Percentiles rank a stretch among this genome's conserved stretches.
These are phyloP conservation scores for Iguana delicatissima DNA, from an alignment of 2,797 vertebrate species.

Conservation along the genomic window DNA sequence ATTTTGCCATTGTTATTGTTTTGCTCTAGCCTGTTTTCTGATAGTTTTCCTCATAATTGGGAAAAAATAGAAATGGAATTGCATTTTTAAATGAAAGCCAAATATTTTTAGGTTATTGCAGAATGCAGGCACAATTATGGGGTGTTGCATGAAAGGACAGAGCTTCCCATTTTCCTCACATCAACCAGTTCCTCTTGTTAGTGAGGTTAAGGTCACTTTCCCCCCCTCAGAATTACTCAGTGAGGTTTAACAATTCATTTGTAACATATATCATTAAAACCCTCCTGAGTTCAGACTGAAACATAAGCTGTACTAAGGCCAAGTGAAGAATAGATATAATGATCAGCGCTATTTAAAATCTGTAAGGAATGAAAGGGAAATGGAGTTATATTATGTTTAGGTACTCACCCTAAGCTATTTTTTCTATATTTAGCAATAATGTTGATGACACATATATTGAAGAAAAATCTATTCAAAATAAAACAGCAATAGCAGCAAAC, in stretches of 20 bases:
- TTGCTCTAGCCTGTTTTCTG: constrained; percentile 51
- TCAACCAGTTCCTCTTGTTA: constrained; percentile 32
- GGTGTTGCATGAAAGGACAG: neutral
- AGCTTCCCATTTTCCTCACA: neutral
- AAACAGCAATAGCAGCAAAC: neutral
- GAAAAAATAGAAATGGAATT: constrained; percentile 29
- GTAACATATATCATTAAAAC: constrained; percentile 21
- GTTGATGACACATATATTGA: neutral
- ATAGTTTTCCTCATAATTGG: constrained; percentile 49
- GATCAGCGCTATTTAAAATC: constrained; percentile 8
- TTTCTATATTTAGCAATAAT: neutral
- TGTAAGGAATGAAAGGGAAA: neutral
- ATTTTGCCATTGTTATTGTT: constrained; percentile 52
- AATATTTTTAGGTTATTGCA: constrained; percentile 46
- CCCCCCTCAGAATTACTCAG: neutral
- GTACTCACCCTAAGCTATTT: neutral
- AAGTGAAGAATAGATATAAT: neutral
- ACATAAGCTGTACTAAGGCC: neutral
- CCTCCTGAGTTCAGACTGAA: constrained; percentile 7
- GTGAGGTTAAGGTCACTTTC: neutral
- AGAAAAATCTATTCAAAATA: neutral
- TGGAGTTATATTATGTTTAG: neutral
- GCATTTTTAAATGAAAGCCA: constrained; percentile 51
- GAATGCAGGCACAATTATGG: neutral
- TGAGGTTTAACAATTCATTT: constrained; percentile 1